Conservation (phyloP, 1,140 invertebrate genomes). For the Drosophila obscura region DNA sequence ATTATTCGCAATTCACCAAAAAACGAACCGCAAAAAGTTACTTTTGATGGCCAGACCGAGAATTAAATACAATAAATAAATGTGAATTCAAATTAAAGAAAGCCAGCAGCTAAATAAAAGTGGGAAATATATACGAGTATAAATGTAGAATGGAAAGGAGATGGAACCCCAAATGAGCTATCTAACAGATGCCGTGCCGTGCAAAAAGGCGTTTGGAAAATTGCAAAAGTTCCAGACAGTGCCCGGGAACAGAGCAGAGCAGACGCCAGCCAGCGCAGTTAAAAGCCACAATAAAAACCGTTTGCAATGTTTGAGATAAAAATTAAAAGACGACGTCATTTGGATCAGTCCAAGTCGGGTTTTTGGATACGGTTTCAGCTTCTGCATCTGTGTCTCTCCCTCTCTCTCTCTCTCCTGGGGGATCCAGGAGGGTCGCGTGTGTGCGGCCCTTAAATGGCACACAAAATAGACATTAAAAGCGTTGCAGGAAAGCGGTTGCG, state of each 20-base stretch:
- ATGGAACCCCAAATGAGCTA: conserved; percentile 34
- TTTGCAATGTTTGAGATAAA: conserved; percentile 82
- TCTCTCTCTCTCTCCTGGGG: conserved; percentile 10
- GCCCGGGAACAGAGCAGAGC: conserved; percentile 27
- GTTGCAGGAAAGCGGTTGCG: conserved; percentile 24
- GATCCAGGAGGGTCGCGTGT: conserved; percentile 58
- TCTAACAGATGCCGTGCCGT: conserved; percentile 57
- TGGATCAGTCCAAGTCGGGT: conserved; percentile 37
- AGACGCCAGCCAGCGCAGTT: conserved; percentile 74
- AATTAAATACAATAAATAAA: conserved; percentile 53
- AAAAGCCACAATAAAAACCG: conserved; percentile 81
- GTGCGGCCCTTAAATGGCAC: conserved; percentile 74
- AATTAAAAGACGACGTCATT: conserved; percentile 82
- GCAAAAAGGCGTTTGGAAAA: conserved; percentile 61
- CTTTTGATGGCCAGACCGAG: conserved; percentile 8
- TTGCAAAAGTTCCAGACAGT: conserved; percentile 64
- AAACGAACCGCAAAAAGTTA: neutral
- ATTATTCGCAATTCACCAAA: neutral
- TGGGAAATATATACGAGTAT: conserved; percentile 7
- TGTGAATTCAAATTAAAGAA: conserved; percentile 73
- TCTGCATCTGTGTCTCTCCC: conserved; percentile 1
- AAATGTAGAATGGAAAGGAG: too few relatives aligned
- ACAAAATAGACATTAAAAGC: conserved; percentile 79
- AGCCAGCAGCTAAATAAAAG: conserved; percentile 36
- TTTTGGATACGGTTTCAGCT: neutral